These are phyloP conservation scores for Numenius phaeopus DNA, from an alignment of 2,797 vertebrate species.

Conservation along the genomic window DNA sequence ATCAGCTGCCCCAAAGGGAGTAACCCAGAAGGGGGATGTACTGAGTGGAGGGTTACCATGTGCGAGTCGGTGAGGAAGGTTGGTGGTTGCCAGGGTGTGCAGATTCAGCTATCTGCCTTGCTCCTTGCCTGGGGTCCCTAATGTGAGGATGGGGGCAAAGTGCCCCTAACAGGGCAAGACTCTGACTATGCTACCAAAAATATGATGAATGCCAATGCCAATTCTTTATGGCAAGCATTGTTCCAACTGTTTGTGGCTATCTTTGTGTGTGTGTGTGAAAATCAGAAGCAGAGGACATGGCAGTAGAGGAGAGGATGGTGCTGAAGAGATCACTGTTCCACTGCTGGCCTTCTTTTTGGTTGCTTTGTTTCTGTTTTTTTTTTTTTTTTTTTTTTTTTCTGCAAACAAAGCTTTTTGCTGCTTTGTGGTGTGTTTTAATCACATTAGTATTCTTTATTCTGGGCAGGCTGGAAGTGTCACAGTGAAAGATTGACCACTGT, in stretches of 20 bases:
- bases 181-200: background rate
- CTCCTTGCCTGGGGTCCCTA: accelerated
- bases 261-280: background rate
- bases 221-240: background rate
- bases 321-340: background rate
- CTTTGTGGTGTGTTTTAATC: background rate
- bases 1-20: background rate
- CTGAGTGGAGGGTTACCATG: accelerated
- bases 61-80: accelerated
- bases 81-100: background rate
- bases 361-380: background rate
- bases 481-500: background rate
- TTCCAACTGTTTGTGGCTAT: accelerated
- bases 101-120: background rate
- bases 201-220: accelerated
- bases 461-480: background rate
- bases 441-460: background rate
- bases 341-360: accelerated
- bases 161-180: accelerated
- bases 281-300: accelerated
- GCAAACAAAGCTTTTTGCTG: background rate
- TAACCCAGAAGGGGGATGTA: accelerated
- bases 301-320: accelerated
- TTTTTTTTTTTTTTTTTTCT: background rate
- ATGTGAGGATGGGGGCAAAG: background rate